Percentiles rank a stretch among this genome's conserved stretches.
Conservation (phyloP, 2,113 vertebrate species). For the Epinephelus lanceolatus region DNA sequence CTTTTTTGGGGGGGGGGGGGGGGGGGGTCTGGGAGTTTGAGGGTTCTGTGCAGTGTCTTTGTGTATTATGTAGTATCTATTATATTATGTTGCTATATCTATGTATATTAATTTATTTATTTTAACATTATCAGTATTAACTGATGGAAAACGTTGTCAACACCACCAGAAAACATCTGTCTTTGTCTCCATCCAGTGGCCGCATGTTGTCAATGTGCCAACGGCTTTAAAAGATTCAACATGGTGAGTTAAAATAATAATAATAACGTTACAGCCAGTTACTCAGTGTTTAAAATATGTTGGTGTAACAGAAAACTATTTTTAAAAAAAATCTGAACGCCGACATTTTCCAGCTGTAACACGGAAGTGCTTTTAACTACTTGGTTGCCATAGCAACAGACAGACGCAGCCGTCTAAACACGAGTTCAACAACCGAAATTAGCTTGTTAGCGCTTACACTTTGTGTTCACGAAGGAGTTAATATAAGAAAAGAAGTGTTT, state of each 20-base stretch:
- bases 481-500: not conserved
- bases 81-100: too few species aligned
- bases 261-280: not conserved
- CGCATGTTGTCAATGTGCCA: not conserved
- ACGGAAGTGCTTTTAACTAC: rapidly evolving
- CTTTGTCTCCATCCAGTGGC: slow-evolving; percentile 50
- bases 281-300: not conserved
- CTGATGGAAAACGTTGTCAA: not conserved
- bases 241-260: too few species aligned
- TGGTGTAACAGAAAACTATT: not conserved
- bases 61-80: too few species aligned
- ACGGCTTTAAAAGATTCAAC: not conserved
- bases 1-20: too few species aligned
- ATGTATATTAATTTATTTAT: not conserved
- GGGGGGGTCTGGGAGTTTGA: too few species aligned
- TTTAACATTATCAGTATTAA: not conserved
- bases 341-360: too few species aligned
- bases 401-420: rapidly evolving
- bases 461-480: not conserved
- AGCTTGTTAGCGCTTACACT: not conserved
- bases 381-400: slow-evolving; percentile 59
- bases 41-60: too few species aligned
- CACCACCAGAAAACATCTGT: too few species aligned
- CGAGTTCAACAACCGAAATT: not conserved
- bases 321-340: too few species aligned